Percentiles rank a stretch among this genome's conserved stretches.
These are phyloP conservation scores for Hirtodrosophila histrioides DNA, from an alignment of 2,888 invertebrate genomes.

Conservation along the genomic window DNA sequence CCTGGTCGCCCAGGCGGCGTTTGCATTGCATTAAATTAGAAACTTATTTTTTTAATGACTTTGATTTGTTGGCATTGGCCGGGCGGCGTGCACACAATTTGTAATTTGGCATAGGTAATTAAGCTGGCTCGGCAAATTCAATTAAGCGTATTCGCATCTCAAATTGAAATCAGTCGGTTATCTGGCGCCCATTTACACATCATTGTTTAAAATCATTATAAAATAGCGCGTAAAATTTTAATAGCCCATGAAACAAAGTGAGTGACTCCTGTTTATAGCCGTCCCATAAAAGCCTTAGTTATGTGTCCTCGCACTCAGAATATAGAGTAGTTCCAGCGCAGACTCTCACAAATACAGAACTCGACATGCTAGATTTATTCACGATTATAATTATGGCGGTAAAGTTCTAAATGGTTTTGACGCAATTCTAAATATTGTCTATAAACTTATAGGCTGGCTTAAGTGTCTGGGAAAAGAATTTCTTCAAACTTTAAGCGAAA, in stretches of 20 bases:
- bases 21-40: constrained; percentile 58
- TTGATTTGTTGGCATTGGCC: constrained; percentile 45
- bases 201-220: constrained; percentile 75
- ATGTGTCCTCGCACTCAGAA: constrained; percentile 22
- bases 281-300: constrained; percentile 67
- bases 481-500: no score
- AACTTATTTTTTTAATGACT: constrained; percentile 38
- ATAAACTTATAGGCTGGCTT: neutral
- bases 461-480: no score
- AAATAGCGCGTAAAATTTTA: constrained; percentile 75
- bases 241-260: constrained; percentile 52
- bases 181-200: constrained; percentile 71
- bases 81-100: constrained; percentile 41
- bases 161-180: constrained; percentile 70
- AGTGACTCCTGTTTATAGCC: constrained; percentile 55
- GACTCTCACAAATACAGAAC: neutral
- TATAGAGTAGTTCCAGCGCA: constrained; percentile 37
- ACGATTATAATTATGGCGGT: constrained; percentile 38
- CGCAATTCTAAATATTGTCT: neutral
- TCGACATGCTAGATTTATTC: neutral
- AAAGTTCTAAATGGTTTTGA: neutral
- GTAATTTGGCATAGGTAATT: constrained; percentile 69
- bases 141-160: constrained; percentile 67
- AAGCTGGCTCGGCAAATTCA: constrained; percentile 67
- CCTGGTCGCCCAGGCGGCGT: constrained; percentile 10